Base-by-base conservation (phyloP, 2,797 vertebrate species). In the Myiotriccus ornatus region DNA sequence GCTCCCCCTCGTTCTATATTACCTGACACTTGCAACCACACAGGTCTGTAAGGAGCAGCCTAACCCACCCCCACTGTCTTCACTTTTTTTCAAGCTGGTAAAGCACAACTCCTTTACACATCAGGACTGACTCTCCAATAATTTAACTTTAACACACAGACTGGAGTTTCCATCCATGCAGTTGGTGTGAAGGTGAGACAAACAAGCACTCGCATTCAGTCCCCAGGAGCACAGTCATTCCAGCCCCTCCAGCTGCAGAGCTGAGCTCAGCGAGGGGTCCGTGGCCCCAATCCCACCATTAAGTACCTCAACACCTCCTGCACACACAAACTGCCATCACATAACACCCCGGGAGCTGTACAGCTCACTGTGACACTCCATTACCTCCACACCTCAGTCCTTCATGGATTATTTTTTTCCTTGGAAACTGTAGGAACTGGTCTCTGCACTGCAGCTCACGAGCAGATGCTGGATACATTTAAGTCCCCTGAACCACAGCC, bases 231-330 rank as follows among this genome's bases (percentile, higher is more conserved):
- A 0, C 13, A 47, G 32, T 1, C 17, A 57, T 7, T 63, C 6
- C 83, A 65, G 84, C 14, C 14, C 25, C 39, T 21, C n/a, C 82
- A 81, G 68, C 11, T 5, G 17, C 63, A 76, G 46, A 41, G 68
- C 50, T 14, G 77, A 89, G 83, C 82, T 76, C 82, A 78, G 70
- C 1, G 0, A 89, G 44, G 47, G 44, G 5, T 7, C 3, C 22
- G 2, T 0, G 8, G 24, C 44, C 49, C 44, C 71, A 83, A 4
- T 13, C 25, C 49, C 44, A 8, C 0, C 41, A 6, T 14, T 7
- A 41, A 56, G 21, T 4, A 44, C 25, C 13, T 39, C 41, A 69
- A 65, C 88, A 85, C 64, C 39, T 80, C 27, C 6, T 73, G 50
- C 57, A 82, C 41, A n/a, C 55, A 13, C 22, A 27, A 56, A 18